Percentiles rank a stretch among this genome's conserved stretches.
These are phyloP conservation scores for Heteropelma amictum DNA, from an alignment of 2,888 invertebrate genomes.

Conservation along the genomic window DNA sequence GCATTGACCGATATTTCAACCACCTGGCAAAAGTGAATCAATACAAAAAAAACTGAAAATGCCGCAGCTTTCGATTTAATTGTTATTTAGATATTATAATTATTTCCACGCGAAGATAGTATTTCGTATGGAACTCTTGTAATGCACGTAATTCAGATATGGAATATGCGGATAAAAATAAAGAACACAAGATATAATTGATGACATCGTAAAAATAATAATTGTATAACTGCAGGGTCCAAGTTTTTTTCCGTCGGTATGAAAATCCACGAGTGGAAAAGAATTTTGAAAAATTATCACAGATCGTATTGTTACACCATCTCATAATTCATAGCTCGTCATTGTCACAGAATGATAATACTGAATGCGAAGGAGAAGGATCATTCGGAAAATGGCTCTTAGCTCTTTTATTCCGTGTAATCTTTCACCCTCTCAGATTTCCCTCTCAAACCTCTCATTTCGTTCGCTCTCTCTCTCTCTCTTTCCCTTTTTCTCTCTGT, in stretches of 20 bases:
- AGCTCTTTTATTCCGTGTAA: constrained; percentile 8
- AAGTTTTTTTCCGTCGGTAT: neutral
- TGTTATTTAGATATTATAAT: too few species aligned
- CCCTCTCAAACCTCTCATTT: neutral
- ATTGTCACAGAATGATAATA: neutral
- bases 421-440: neutral
- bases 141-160: too few species aligned
- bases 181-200: neutral
- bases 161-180: too few species aligned
- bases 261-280: too few species aligned
- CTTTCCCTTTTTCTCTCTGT: neutral
- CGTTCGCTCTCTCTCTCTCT: constrained; percentile 9
- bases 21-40: too few species aligned
- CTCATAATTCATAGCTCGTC: neutral
- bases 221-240: too few species aligned
- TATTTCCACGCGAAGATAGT: too few species aligned
- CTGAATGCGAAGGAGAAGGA: neutral
- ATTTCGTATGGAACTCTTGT: too few species aligned
- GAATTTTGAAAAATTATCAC: neutral
- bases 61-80: too few species aligned
- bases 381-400: constrained; percentile 15
- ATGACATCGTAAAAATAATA: too few species aligned
- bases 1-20: too few species aligned
- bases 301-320: neutral
- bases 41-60: too few species aligned